These are phyloP conservation scores for Hypena proboscidalis DNA, from an alignment of 2,888 invertebrate genomes.

Conservation along the genomic window DNA sequence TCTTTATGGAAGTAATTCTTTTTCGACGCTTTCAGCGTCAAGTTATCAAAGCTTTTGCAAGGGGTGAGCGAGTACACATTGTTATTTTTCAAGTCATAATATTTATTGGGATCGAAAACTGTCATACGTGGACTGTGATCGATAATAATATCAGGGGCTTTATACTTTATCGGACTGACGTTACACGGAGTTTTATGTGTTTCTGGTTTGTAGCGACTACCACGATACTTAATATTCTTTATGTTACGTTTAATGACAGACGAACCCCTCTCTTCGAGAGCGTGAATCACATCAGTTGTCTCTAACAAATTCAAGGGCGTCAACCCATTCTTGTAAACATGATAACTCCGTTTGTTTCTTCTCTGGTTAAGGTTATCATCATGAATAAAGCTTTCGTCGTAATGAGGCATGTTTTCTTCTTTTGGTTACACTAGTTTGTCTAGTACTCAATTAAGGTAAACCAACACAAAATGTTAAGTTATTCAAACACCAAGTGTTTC, in stretches of 20 bases:
- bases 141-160: constrained; percentile 69
- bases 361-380: constrained; percentile 80
- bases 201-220: constrained; percentile 63
- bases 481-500: constrained; percentile 5
- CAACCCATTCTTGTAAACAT: constrained; percentile 78
- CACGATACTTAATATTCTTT: constrained; percentile 72
- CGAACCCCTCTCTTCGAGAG: constrained; percentile 71
- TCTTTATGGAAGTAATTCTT: constrained; percentile 50
- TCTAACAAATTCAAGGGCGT: constrained; percentile 65
- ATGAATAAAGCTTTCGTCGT: constrained; percentile 81
- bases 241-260: constrained; percentile 77
- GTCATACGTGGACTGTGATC: constrained; percentile 72
- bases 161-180: constrained; percentile 51
- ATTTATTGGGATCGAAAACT: constrained; percentile 70
- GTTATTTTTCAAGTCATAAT: constrained; percentile 73
- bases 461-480: constrained; percentile 1
- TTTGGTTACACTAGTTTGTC: neutral
- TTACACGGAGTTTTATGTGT: constrained; percentile 40
- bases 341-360: constrained; percentile 81
- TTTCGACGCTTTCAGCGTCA: constrained; percentile 63
- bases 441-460: constrained; percentile 1
- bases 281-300: constrained; percentile 65
- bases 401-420: constrained; percentile 66
- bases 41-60: constrained; percentile 81
- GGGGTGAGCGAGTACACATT: constrained; percentile 65